Evolutionary conservation across 2,797 vertebrate genomes (phyloP), one percentile per base, ranked within the genome.

Genomic region (Vireo griseus): DNA sequence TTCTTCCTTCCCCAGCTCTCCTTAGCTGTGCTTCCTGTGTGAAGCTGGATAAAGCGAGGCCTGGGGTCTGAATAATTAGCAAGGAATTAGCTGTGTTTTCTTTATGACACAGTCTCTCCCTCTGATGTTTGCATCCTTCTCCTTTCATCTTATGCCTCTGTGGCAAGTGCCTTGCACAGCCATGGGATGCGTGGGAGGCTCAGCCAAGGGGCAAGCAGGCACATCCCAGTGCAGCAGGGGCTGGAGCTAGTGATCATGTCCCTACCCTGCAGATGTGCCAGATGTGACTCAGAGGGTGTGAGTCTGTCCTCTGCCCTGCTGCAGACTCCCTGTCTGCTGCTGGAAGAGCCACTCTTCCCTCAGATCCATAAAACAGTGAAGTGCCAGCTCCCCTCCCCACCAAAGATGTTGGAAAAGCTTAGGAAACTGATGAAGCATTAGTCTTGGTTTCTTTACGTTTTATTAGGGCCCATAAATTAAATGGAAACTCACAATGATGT

Each of bases 61-160:
- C 79, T 54, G 61, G 28, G 54, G 94, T 76, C 77, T 89, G 95
- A 95, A 92, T 97, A 95, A 95, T 95, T 87, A 94, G 78, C 57
- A 65, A 80, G 57, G 57, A 87, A 92, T 94, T 95, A 89, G 44
- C 65, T 15, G 9, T 61, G 61, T 86, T 92, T 95, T 93, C 84
- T 82, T 87, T 55, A 65, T 51, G 54, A 54, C 22, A 5, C 2
- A 15, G 20, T 78, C 44, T 88, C n/a, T 54, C 21, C 1, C 47
- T 83, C 87, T 91, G 87, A 75, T 78, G 59, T 90, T 94, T 89
- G 79, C 73, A 66, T 91, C 87, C 48, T 80, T 58, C 29, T 86
- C 39, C 58, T 95, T 94, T 96, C 75, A 95, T 97, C 87, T 91
- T 0, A 0, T 3, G 68, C 61, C 73, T 39, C 63, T 16, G n/a